phyloP scores from a whole-genome alignment of 2,113 vertebrate genomes.

The Spheniscus mendiculus region DNA sequence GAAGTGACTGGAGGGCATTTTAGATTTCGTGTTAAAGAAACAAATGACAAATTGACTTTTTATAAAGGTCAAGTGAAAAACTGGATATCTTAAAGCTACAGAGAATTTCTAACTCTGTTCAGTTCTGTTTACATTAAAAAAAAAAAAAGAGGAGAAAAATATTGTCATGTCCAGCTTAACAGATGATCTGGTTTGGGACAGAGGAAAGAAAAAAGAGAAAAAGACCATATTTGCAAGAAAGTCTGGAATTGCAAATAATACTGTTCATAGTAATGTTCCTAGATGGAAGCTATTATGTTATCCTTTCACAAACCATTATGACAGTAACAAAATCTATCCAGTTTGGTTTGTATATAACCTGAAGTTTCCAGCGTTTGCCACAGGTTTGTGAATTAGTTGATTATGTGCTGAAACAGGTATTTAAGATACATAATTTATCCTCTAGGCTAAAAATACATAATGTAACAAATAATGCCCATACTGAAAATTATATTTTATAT shows the following conservation, averaged over 20 bases:
- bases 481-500: neutral
- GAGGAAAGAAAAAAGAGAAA: neutral
- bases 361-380: neutral
- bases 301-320: neutral
- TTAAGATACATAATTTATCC: neutral
- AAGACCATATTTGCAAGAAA: neutral
- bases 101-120: slow-evolving; percentile 1
- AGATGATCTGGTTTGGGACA: neutral
- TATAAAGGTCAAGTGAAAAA: slow-evolving; percentile 66
- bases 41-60: slow-evolving; percentile 58
- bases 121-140: neutral
- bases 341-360: neutral
- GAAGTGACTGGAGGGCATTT: slow-evolving; percentile 22
- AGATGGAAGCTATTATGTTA: neutral
- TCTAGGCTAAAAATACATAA: slow-evolving; percentile 6
- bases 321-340: neutral
- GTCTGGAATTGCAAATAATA: neutral
- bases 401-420: neutral
- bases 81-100: neutral
- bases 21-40: slow-evolving; percentile 25
- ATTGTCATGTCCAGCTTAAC: neutral
- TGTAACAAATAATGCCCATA: neutral
- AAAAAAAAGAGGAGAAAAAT: neutral
- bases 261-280: neutral
- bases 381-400: neutral